Percentiles rank a stretch among this genome's conserved stretches.
Evolutionary conservation across 2,797 vertebrate species (phyloP).

Genomic region (Danionella dracula): DNA sequence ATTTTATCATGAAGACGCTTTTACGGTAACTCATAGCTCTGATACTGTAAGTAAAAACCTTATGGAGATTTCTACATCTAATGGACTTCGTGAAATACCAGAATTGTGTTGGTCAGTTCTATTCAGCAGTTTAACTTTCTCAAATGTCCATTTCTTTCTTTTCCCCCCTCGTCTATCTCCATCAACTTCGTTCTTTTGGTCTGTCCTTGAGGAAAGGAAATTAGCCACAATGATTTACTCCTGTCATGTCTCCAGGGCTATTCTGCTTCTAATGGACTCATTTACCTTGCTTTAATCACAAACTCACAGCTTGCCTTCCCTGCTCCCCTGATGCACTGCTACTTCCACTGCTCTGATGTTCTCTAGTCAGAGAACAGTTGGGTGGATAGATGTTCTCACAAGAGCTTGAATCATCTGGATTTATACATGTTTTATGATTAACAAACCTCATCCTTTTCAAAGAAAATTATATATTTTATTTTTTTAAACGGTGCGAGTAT

Average conservation of each 20-base stretch:
- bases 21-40: constrained; percentile 7
- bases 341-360: constrained; percentile 30
- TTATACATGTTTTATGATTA: neutral
- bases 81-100: constrained; percentile 41
- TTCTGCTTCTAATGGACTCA: constrained; percentile 48
- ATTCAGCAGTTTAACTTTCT: constrained; percentile 27
- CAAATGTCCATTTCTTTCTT: constrained; percentile 15
- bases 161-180: neutral
- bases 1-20: too few species aligned
- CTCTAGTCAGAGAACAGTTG: neutral
- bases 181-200: constrained; percentile 5
- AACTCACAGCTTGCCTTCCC: constrained; percentile 43
- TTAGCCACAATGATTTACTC: constrained; percentile 48
- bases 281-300: constrained; percentile 54
- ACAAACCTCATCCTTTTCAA: too few species aligned
- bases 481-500: too few species aligned
- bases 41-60: constrained; percentile 23
- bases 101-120: constrained; percentile 18
- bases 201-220: constrained; percentile 43
- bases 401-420: constrained; percentile 1
- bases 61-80: constrained; percentile 27
- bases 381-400: neutral
- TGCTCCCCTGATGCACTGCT: constrained; percentile 23
- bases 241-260: constrained; percentile 38
- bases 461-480: too few species aligned